Evolutionary conservation across 2,888 invertebrate species (phyloP), one percentile per base, ranked within the genome.

Genomic region (Antheraea assamensis): DNA sequence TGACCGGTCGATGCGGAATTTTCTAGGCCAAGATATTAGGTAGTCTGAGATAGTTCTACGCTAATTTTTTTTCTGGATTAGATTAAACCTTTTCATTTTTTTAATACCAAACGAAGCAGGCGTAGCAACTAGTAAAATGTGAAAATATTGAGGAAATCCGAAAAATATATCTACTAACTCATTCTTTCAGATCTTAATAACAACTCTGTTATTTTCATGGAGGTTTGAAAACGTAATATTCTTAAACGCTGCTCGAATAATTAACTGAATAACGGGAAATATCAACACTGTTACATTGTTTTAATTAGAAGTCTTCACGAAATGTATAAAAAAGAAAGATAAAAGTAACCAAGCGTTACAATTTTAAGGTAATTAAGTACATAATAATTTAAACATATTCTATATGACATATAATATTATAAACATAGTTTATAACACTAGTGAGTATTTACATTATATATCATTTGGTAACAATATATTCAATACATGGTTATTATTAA

Each of bases 241-340:
- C 55, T 73, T 70, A 70, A 58, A 27, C 52, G 42, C 24, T 17
- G 55, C 31, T 52, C 70, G 47, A 35, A 55, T 70, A 47, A 27
- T 70, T 73, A 35, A 61, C 21, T 7, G 58, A 21, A 75, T 74
- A 80, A 80, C 78, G 76, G 79, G 78, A 79, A 71, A 78, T 76
- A 78, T 77, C 68, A 75, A 74, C 72, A 75, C 71, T 73, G 66
- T 76, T 76, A 75, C 75, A 76, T 78, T 78, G 78, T 79, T 79
- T 77, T 77, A 77, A 77, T 78, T 78, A 75, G 68, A 68, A 79
- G 72, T 72, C 27, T 64, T 77, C 75, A 75, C 74, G 61, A 64
- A 74, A 61, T 42, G 42, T 52, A 13, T 13, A 68, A 55, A 74
- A 68, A 66, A 68, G 55, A 72, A 55, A 58, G 71, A 66, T 74